These are phyloP conservation scores for Poecilia velifera DNA, from an alignment of 2,797 vertebrate genomes.

Conservation along the genomic window DNA sequence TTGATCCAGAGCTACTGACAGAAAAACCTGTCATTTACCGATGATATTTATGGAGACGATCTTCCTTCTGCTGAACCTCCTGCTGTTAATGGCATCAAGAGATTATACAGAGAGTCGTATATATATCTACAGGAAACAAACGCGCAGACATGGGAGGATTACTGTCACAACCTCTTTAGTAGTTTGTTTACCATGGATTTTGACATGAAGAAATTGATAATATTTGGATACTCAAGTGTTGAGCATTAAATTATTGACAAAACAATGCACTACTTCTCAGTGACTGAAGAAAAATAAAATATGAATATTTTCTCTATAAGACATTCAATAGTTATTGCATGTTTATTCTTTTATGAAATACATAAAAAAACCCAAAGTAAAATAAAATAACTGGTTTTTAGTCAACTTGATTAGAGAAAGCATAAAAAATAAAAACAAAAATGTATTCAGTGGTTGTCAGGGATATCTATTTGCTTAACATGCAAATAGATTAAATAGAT, in stretches of 20 bases:
- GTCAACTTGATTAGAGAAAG: neutral
- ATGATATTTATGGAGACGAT: constrained; percentile 18
- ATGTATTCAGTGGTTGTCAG: neutral
- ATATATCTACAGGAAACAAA: neutral
- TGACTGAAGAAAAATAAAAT: neutral
- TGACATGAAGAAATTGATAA: neutral
- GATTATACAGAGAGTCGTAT: neutral
- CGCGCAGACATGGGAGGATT: neutral
- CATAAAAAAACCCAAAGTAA: neutral
- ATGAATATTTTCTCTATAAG: neutral
- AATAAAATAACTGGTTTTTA: neutral
- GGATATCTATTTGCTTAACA: neutral
- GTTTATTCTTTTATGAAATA: neutral
- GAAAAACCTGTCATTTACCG: constrained; percentile 42
- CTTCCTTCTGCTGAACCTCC: neutral
- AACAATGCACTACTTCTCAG: neutral
- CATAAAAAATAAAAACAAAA: neutral
- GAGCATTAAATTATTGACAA: neutral
- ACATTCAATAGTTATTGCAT: neutral
- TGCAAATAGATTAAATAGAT: no score
- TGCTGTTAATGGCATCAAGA: neutral
- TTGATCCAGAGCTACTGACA: constrained; percentile 28
- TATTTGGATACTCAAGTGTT: neutral
- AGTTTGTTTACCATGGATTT: neutral
- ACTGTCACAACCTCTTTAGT: neutral